Base-by-base conservation (phyloP, 2,113 vertebrate species). In the Mastomys coucha region DNA sequence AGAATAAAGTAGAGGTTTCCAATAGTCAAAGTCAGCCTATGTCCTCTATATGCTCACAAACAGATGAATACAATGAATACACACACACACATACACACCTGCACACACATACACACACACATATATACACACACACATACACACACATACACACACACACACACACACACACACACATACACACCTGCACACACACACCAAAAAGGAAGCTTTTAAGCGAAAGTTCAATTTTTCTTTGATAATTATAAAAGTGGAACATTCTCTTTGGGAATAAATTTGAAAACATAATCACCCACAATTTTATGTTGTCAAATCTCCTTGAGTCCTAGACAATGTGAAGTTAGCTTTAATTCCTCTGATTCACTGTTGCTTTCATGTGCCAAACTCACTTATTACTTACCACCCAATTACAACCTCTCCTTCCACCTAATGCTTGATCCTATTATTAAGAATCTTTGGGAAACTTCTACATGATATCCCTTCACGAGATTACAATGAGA, bases 231-330 rank as follows among this genome's bases (percentile, higher is more conserved):
- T 91, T 85, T 91, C 28, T 58, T 69, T 76, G 77, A 45, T 76
- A 53, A 85, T 80, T 92, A 85, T 7, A 87, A 89, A 89, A 89
- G 91, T 58, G 20, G 7, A 8, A 80, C 60, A 24, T 82, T 49
- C 2, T 72, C 3, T 91, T 89, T 42, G 19, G 72, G 36, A 95
- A 78, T 86, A 84, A 91, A 72, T 51, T 91, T 93, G 16, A 89
- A 91, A 95, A 93, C 51, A 19, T 73, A 69, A 51, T 73, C 42
- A 67, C 45, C 9, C 10, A 36, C 31, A 82, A n/a, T 45, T 92
- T 88, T 63, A 58, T 75, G 76, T 56, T 2, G 26, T 92, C 45
- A 73, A 45, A n/a, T 82, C 84, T 81, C 17, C 33, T 28, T 22
- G 28, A 36, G 36, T 49, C 11, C 67, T n/a, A 82, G 58, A 78